phyloP scores from a whole-genome alignment of 2,113 vertebrate genomes.

The Toxotes jaculatrix region DNA sequence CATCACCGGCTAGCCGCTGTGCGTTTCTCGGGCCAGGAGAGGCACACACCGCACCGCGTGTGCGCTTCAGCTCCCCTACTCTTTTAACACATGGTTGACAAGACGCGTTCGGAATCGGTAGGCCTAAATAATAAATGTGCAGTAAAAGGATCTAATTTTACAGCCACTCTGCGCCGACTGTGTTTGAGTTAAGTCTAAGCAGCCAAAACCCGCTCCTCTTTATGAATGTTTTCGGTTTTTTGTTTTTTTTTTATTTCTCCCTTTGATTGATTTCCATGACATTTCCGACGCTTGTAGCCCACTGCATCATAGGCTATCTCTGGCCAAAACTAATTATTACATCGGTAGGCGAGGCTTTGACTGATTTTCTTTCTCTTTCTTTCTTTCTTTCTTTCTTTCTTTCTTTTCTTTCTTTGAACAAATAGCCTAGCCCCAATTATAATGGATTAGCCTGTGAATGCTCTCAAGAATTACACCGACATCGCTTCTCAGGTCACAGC shows the following conservation, averaged over 20 bases:
- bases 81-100: slow-evolving; percentile 78
- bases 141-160: slow-evolving; percentile 82
- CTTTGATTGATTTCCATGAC: slow-evolving; percentile 41
- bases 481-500: slow-evolving; percentile 65
- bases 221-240: background rate
- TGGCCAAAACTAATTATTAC: slow-evolving; percentile 56
- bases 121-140: slow-evolving; percentile 81
- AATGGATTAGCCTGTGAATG: slow-evolving; percentile 72
- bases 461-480: slow-evolving; percentile 58
- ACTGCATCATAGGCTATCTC: slow-evolving; percentile 13
- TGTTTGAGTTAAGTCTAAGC: slow-evolving; percentile 22
- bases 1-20: slow-evolving; percentile 50
- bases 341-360: slow-evolving; percentile 1
- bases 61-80: slow-evolving; percentile 47
- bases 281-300: slow-evolving; percentile 24
- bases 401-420: slow-evolving; percentile 25
- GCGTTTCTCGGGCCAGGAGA: slow-evolving; percentile 21
- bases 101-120: slow-evolving; percentile 65
- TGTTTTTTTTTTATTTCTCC: slow-evolving; percentile 29
- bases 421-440: slow-evolving; percentile 71
- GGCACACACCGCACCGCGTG: slow-evolving; percentile 55
- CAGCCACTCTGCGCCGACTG: slow-evolving; percentile 40
- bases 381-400: background rate
- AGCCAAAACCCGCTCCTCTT: background rate
- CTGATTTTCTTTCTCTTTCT: background rate